A percentile compares a stretch with the other conserved stretches of the same genome.
Evolutionary conservation across 2,888 invertebrate genomes (phyloP).

Genomic region (Sesia apiformis): DNA sequence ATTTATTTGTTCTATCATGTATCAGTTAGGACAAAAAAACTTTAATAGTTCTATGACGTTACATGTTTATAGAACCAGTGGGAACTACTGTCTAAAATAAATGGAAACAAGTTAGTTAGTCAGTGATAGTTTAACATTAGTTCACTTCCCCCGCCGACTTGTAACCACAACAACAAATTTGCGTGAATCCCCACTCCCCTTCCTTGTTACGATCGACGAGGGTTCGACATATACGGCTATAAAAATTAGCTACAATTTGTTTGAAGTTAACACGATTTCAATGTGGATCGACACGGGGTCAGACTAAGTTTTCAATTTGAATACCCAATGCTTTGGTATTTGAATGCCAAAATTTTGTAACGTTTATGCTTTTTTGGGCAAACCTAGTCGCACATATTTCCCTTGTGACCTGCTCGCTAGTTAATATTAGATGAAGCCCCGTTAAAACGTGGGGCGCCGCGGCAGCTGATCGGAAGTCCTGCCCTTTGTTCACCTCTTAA

Average conservation of each 20-base stretch:
- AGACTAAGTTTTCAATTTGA: constrained; percentile 2
- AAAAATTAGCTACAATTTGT: constrained; percentile 7
- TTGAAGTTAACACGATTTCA: constrained; percentile 23
- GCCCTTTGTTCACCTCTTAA: constrained; percentile 63
- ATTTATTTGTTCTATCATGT: too few relatives aligned
- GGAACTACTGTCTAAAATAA: background rate
- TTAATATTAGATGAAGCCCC: constrained; percentile 66
- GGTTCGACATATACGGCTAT: constrained; percentile 26
- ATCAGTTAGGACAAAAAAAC: too few relatives aligned
- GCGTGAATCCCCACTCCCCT: constrained; percentile 22
- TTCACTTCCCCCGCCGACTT: constrained; percentile 8
- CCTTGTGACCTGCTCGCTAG: constrained; percentile 15
- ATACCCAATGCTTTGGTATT: background rate
- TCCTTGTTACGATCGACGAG: constrained; percentile 31
- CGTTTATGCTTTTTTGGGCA: background rate
- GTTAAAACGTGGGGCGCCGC: constrained; percentile 50
- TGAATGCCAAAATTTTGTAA: background rate
- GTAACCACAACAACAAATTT: constrained; percentile 32
- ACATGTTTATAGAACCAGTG: too few relatives aligned
- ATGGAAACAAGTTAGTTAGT: background rate
- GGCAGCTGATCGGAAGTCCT: constrained; percentile 75
- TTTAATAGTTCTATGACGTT: too few relatives aligned
- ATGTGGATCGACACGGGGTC: constrained; percentile 14
- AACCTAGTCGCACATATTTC: too few relatives aligned
- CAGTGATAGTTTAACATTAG: background rate